Evolutionary conservation across 1,140 invertebrate species (phyloP).

Genomic region (Phocides pigmalion): DNA sequence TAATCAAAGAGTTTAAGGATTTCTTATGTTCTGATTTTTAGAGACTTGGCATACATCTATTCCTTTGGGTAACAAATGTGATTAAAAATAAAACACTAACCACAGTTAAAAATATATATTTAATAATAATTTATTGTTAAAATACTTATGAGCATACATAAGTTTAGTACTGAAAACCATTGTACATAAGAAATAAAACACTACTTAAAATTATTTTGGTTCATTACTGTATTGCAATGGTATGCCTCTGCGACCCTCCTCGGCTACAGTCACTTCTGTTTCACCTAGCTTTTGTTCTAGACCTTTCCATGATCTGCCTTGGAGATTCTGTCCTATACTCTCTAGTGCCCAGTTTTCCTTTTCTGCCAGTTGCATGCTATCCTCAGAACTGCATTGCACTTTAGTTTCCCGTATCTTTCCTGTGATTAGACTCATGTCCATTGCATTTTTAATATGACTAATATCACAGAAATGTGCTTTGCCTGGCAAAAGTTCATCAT

Average conservation of each 20-base stretch:
- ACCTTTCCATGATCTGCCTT: conserved; percentile 89
- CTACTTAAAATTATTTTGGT: conserved; percentile 52
- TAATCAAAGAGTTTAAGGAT: conserved; percentile 87
- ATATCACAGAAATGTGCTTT: conserved; percentile 83
- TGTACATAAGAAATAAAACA: conserved; percentile 43
- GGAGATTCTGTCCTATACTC: conserved; percentile 85
- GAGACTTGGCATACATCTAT: too few species aligned
- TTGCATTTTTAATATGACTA: conserved; percentile 77
- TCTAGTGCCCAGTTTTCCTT: conserved; percentile 80
- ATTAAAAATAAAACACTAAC: too few species aligned
- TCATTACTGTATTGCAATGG: conserved; percentile 83
- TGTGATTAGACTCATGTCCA: conserved; percentile 89
- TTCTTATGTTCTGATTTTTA: conserved; percentile 4
- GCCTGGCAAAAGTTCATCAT: conserved; percentile 89
- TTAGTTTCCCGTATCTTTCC: conserved; percentile 85
- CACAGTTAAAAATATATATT: too few species aligned
- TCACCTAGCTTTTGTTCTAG: conserved; percentile 89
- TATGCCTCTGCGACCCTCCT: conserved; percentile 87
- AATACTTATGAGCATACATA: conserved; percentile 34
- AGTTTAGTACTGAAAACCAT: conserved; percentile 38
- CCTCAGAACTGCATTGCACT: conserved; percentile 48
- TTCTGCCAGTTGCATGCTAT: conserved; percentile 55
- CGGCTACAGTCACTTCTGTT: conserved; percentile 85
- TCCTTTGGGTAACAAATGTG: too few species aligned
- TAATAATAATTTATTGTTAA: conserved; percentile 11